Evolutionary conservation across 2,888 invertebrate species (phyloP), one percentile per base, ranked within the genome.

Genomic region (Hyalella azteca): DNA sequence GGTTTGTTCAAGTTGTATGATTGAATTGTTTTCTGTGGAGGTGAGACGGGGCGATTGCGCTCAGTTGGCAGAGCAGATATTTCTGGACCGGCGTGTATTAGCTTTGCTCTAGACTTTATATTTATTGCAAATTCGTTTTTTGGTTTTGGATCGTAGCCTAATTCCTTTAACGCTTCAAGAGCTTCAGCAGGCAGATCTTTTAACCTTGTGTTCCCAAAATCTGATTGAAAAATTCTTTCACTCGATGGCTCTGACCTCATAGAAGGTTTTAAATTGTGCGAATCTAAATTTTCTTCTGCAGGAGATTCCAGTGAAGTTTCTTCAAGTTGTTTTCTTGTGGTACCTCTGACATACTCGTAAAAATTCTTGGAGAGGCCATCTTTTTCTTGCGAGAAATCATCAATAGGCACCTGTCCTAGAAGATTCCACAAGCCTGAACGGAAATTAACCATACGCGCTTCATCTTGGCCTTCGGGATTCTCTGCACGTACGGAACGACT

Each of bases 401-500:
- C 29, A 32, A 66, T 66, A n/a, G 66, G 29, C 5, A 66, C 36
- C 36, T 66, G 66, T 36, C 66, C 66, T n/a, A 66, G 29, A 11
- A 66, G 36, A 11, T 36, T 66, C 66, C 66, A 66, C 29, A 66
- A 66, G 19, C 66, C 66, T 66, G 66, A 66, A 32, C 36, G 32
- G 19, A 66, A 66, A 36, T 66, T 36, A 29, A 66, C 66, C 66
- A 66, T 66, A 3, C 66, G 66, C 29, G 66, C 7, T 36, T 66
- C 26, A n/a, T 66, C 66, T 22, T 9, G 13, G n/a, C 36, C 36
- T 66, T 19, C 66, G n/a, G n/a, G n/a, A n/a, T 54, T 13, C 13
- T 13, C 54, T 54, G 54, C 45, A 11, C 11, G 22, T 9, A 5
- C 26, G 22, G 5, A n/a, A n/a, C n/a, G n/a, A n/a, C n/a, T n/a